phyloP scores from a whole-genome alignment of 2,888 invertebrate genomes.

The Drosophila neoperkinsi region DNA sequence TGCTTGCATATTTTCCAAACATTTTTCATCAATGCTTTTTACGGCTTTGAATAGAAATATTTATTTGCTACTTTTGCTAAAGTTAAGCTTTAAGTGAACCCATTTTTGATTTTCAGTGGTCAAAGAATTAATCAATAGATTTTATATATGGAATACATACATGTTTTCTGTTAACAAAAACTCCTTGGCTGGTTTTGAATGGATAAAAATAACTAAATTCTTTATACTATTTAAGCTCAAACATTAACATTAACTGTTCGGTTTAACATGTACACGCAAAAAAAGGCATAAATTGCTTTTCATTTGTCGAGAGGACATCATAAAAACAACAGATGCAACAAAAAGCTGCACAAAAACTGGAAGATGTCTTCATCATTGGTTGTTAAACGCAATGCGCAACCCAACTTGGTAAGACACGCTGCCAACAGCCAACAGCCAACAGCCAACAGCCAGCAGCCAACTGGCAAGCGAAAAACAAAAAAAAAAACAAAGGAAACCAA shows the following conservation, averaged over 20 bases:
- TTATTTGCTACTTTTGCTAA: no score
- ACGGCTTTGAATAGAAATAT: not conserved
- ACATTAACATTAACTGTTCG: conserved; percentile 14
- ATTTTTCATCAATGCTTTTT: not conserved
- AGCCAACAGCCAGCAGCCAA: conserved; percentile 11
- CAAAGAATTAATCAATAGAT: no score
- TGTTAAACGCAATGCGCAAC: conserved; percentile 59
- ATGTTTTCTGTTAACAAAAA: no score
- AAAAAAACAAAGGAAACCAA: conserved; percentile 31
- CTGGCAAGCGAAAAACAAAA: conserved; percentile 28
- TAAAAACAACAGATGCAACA: conserved; percentile 28
- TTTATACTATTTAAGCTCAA: not conserved
- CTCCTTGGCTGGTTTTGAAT: not conserved
- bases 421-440: conserved; percentile 45
- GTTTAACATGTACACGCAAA: not conserved
- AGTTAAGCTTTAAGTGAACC: no score
- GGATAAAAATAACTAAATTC: not conserved
- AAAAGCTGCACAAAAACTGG: conserved; percentile 49
- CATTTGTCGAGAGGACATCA: conserved; percentile 50
- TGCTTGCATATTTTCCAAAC: not conserved
- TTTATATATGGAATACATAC: no score
- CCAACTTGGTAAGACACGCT: conserved; percentile 71
- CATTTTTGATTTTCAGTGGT: no score
- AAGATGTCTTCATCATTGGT: conserved; percentile 79
- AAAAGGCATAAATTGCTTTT: conserved; percentile 63